Evolutionary conservation across 2,888 invertebrate genomes (phyloP).

Genomic region (Ophion costatus): DNA sequence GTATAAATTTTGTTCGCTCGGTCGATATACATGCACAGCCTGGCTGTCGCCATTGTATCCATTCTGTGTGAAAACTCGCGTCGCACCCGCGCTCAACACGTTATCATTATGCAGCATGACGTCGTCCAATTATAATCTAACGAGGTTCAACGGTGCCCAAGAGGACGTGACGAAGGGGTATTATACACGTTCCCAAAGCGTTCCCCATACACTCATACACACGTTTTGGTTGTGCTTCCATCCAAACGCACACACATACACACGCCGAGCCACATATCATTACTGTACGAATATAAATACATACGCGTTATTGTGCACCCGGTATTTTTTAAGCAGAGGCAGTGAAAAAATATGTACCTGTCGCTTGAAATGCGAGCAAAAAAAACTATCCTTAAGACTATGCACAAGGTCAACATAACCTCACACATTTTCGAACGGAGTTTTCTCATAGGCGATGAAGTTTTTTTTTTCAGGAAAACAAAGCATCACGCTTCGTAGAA

Average conservation of each 20-base stretch:
- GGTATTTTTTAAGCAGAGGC: background rate
- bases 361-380: background rate
- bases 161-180: constrained; percentile 72
- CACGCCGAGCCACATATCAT: background rate
- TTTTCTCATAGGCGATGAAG: too few relatives aligned
- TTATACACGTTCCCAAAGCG: constrained; percentile 64
- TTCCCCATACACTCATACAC: constrained; percentile 41
- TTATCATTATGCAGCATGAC: constrained; percentile 71
- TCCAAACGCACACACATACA: constrained; percentile 18
- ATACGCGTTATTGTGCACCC: background rate
- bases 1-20: constrained; percentile 54
- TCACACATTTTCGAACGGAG: too few relatives aligned
- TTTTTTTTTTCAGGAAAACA: too few relatives aligned
- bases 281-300: background rate
- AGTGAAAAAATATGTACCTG: background rate
- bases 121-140: constrained; percentile 71
- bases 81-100: constrained; percentile 61
- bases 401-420: too few relatives aligned
- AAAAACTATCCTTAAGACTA: too few relatives aligned
- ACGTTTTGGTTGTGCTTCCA: constrained; percentile 54
- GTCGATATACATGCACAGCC: constrained; percentile 48
- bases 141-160: constrained; percentile 70
- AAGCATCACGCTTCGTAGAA: too few relatives aligned
- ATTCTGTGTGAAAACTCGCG: constrained; percentile 41
- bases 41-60: constrained; percentile 49